A percentile compares a stretch with the other conserved stretches of the same genome.
These are phyloP conservation scores for Leptinotarsa defecta DNA, from an alignment of 1,140 invertebrate genomes.

Conservation along the genomic window DNA sequence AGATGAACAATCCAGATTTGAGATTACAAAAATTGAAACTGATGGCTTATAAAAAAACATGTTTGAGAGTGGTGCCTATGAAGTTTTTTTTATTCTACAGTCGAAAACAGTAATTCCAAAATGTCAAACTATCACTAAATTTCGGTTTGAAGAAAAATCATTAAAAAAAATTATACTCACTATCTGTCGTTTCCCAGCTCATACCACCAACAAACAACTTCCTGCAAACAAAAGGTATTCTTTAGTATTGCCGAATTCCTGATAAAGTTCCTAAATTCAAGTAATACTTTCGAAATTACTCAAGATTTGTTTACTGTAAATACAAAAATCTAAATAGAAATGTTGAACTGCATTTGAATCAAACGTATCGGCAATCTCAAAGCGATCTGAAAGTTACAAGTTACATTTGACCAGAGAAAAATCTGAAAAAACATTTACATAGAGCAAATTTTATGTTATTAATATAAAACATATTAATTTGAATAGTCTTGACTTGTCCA, in stretches of 20 bases:
- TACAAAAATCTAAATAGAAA: conserved; percentile 37
- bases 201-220: conserved; percentile 97
- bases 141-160: too few species aligned
- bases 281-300: conserved; percentile 45
- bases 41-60: too few species aligned
- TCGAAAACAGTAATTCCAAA: too few species aligned
- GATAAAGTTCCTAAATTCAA: conserved; percentile 46
- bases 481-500: conserved; percentile 55
- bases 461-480: conserved; percentile 27
- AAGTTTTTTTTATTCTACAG: too few species aligned
- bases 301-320: conserved; percentile 19
- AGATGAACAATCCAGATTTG: too few species aligned
- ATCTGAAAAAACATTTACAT: conserved; percentile 32
- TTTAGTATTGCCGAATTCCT: conserved; percentile 43
- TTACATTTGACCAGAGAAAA: conserved; percentile 38
- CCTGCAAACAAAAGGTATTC: conserved; percentile 69
- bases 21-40: too few species aligned
- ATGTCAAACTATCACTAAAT: too few species aligned
- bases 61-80: too few species aligned
- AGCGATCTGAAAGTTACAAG: conserved; percentile 52
- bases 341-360: conserved; percentile 46
- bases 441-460: conserved; percentile 24
- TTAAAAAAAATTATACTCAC: conserved; percentile 68
- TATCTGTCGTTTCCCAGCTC: conserved; percentile 97
- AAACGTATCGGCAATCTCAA: conserved; percentile 55